A percentile compares a stretch with the other conserved stretches of the same genome.
Evolutionary conservation across 2,797 vertebrate species (phyloP).

Genomic region (Myoxocephalus aenaeus): DNA sequence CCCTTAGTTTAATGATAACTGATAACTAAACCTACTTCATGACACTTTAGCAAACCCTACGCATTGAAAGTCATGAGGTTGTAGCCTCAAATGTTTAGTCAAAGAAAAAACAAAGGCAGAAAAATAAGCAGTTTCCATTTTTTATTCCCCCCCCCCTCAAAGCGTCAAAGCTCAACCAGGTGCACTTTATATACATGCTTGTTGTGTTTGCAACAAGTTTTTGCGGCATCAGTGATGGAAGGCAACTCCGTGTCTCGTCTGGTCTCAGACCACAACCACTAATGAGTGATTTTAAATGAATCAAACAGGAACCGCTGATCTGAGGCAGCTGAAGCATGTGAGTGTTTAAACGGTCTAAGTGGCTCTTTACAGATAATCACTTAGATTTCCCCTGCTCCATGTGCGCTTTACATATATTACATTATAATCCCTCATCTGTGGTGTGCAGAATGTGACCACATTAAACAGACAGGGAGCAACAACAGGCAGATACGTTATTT

Average conservation of each 20-base stretch:
- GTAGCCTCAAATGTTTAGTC: too few species aligned
- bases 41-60: too few species aligned
- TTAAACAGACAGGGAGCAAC: neutral
- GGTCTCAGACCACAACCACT: constrained; percentile 26
- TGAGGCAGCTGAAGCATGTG: constrained; percentile 20
- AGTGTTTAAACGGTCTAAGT: constrained; percentile 47
- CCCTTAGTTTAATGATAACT: too few species aligned
- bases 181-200: too few species aligned
- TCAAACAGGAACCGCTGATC: constrained; percentile 21
- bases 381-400: constrained; percentile 29
- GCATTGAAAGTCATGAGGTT: too few species aligned
- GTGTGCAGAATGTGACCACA: constrained; percentile 12
- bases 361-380: constrained; percentile 45
- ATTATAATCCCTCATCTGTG: constrained; percentile 24
- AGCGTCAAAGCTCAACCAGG: too few species aligned
- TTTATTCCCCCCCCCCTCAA: too few species aligned
- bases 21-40: too few species aligned
- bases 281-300: constrained; percentile 32
- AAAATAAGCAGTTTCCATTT: too few species aligned
- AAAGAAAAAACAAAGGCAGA: too few species aligned
- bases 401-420: constrained; percentile 10
- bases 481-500: neutral
- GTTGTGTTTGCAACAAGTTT: too few species aligned
- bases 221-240: neutral
- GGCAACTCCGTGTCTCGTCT: constrained; percentile 1